Evolutionary conservation across 2,888 invertebrate genomes (phyloP).

Genomic region (Sphaeridia pumilis): DNA sequence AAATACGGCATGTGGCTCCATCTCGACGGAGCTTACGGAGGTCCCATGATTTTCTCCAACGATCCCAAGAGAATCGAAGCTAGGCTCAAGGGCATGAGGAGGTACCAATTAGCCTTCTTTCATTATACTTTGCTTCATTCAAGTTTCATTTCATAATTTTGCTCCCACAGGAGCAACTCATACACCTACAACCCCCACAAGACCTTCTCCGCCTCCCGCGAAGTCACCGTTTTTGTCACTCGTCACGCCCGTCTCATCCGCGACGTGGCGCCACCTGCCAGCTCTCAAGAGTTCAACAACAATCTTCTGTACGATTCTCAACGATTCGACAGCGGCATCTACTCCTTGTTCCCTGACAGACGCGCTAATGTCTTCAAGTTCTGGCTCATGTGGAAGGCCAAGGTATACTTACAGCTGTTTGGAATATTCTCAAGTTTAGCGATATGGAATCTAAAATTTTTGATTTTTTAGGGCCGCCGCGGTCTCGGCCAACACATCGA

Average conservation of each 20-base stretch:
- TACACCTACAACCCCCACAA: slow-evolving; percentile 12
- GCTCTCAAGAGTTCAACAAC: slow-evolving; percentile 7
- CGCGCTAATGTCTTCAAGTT: slow-evolving; percentile 9
- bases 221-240: not conserved
- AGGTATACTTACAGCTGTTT: not conserved
- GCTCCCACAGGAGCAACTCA: slow-evolving; percentile 10
- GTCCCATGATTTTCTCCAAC: slow-evolving; percentile 18
- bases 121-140: not conserved
- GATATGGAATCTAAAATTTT: not conserved
- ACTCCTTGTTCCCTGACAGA: not conserved
- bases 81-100: slow-evolving; percentile 17
- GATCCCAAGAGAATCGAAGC: not conserved
- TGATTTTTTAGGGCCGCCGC: slow-evolving; percentile 5
- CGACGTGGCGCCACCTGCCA: slow-evolving; percentile 1
- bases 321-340: slow-evolving; percentile 2
- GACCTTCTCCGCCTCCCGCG: not conserved
- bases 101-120: not conserved
- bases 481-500: slow-evolving; percentile 14
- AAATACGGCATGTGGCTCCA: slow-evolving; percentile 12
- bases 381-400: slow-evolving; percentile 14
- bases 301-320: not conserved
- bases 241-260: not conserved
- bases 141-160: not conserved
- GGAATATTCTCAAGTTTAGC: not conserved
- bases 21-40: slow-evolving; percentile 18